Base-by-base conservation (phyloP, 1,140 invertebrate species). In the Dendroctonus valens region DNA sequence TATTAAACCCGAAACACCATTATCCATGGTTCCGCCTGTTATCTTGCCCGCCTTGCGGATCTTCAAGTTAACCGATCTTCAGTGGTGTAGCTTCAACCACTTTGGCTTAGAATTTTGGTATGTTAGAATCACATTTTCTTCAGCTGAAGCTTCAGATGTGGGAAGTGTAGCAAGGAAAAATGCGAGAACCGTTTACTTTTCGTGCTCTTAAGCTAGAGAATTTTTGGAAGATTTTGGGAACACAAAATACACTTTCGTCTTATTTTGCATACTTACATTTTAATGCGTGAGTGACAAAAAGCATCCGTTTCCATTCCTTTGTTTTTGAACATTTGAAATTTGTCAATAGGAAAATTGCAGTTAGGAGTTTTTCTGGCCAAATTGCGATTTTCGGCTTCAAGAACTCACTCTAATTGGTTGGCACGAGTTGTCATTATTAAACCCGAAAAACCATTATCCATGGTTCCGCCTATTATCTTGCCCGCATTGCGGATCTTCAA, bases 391-490 rank as follows among this genome's bases (percentile, higher is more conserved):
- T n/a, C n/a, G n/a, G n/a, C n/a, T n/a, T n/a, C n/a, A n/a, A n/a
- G n/a, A n/a, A n/a, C n/a, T n/a, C n/a, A n/a, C n/a, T n/a, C n/a
- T n/a, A n/a, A n/a, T n/a, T n/a, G n/a, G n/a, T n/a, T n/a, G n/a
- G n/a, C n/a, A n/a, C n/a, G n/a, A n/a, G 42, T 44, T 44, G 42
- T 44, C 42, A 44, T n/a, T n/a, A n/a, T n/a, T n/a, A n/a, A n/a
- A n/a, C n/a, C n/a, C n/a, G n/a, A n/a, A n/a, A n/a, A n/a, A n/a
- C 42, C 42, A 44, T n/a, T 7, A 7, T 44, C 42, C 42, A n/a
- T 44, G 42, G 42, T 44, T 44, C 42, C 42, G 42, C 42, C 42
- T 44, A 44, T 44, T 44, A 44, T 44, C n/a, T 44, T 7, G 42
- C 42, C 7, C 42, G 42, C 7, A 7, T n/a, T 7, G 42, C 7